Evolutionary conservation across 1,140 invertebrate species (phyloP), one percentile per base, ranked within the genome.

Genomic region (Papilio dardanus): DNA sequence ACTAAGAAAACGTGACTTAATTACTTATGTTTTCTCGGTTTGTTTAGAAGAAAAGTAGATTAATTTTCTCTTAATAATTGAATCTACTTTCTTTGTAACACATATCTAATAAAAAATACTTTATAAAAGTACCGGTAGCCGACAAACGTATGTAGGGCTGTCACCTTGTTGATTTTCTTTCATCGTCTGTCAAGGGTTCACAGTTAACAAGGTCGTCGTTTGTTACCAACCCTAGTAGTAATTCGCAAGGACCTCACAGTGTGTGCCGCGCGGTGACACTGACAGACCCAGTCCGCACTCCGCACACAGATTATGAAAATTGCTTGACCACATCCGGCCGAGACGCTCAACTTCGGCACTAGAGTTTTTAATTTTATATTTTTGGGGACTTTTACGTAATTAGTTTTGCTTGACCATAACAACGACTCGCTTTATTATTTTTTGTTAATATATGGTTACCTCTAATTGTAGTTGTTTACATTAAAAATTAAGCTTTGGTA

Each of bases 311-410:
- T 68, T 68, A 40, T 37, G 19, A 42, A 62, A 62, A 81, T 81
- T 81, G 81, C 62, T 24, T 73, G 78, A 77, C 76, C 76, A 81
- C 79, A 78, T 83, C 81, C 81, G 74, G 54, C 28, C 19, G 77
- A 75, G 76, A 76, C 33, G 66, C 37, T 76, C 78, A 79, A 81
- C 73, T 79, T 62, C 42, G 46, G 54, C 75, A 28, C 1, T n/a
- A n/a, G 8, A 68, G 46, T 74, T 79, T 77, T 19, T 40, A 10
- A 5, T 46, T 46, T 46, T 46, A 46, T 0, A 0, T 46, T 46
- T 19, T 19, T 19, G 6, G n/a, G n/a, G n/a, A n/a, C n/a, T n/a
- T n/a, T n/a, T n/a, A n/a, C n/a, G n/a, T n/a, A n/a, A n/a, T n/a
- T n/a, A n/a, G 42, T 46, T 33, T 31, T 35, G 30, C 33, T n/a